phyloP scores from a whole-genome alignment of 2,113 vertebrate genomes.

The Isichthys henryi region DNA sequence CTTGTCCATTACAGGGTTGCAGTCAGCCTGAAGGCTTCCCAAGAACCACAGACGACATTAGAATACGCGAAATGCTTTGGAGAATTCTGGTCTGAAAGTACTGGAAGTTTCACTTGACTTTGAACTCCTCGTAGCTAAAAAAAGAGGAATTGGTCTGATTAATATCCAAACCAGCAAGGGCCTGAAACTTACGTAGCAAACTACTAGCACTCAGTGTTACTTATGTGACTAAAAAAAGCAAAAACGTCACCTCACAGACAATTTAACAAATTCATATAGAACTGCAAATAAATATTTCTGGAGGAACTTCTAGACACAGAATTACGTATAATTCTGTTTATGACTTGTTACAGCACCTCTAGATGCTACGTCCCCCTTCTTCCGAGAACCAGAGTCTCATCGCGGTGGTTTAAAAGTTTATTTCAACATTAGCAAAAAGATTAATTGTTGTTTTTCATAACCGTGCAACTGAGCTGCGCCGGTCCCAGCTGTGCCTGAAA shows the following conservation, averaged over 20 bases:
- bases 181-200: background rate
- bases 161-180: background rate
- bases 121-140: background rate
- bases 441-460: conserved; percentile 9
- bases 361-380: background rate
- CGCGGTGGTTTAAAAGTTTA: background rate
- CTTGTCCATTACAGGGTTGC: background rate
- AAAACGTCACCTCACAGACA: background rate
- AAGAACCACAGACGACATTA: background rate
- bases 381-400: background rate
- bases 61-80: background rate
- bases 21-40: background rate
- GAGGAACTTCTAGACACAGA: background rate
- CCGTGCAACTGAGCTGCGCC: background rate
- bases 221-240: background rate
- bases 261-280: background rate
- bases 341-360: background rate
- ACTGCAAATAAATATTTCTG: background rate
- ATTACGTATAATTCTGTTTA: background rate
- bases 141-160: background rate
- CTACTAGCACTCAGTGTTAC: background rate
- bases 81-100: background rate
- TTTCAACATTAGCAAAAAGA: background rate
- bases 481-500: background rate
- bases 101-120: background rate